A percentile compares a stretch with the other conserved stretches of the same genome.
phyloP scores from a whole-genome alignment of 2,888 invertebrate genomes.

The Heterodera filipjevi region DNA sequence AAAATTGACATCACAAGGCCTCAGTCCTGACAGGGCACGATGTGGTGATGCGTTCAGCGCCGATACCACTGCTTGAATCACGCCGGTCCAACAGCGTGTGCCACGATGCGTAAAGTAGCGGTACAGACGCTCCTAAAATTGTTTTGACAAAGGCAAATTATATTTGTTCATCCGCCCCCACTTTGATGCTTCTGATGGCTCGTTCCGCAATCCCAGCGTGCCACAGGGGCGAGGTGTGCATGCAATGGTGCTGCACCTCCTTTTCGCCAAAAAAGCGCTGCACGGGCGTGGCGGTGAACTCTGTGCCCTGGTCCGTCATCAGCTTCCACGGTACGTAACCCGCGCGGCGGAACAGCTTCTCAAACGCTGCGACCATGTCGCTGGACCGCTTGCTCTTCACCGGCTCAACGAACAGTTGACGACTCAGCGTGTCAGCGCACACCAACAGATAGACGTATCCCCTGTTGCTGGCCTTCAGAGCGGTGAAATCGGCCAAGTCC shows the following conservation, averaged over 20 bases:
- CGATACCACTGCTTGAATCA: constrained; percentile 16
- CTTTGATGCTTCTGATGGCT: constrained; percentile 28
- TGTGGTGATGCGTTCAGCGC: constrained; percentile 26
- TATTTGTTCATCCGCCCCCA: background rate
- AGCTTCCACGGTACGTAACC: constrained; percentile 21
- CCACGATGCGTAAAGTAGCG: constrained; percentile 31
- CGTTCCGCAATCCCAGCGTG: constrained; percentile 32
- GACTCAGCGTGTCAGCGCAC: constrained; percentile 25
- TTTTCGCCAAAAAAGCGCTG: constrained; percentile 19
- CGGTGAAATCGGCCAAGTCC: constrained; percentile 17
- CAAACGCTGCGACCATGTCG: constrained; percentile 25
- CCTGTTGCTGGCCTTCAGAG: background rate
- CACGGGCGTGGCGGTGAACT: constrained; percentile 21
- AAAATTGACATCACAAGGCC: constrained; percentile 12
- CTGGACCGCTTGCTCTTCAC: constrained; percentile 20
- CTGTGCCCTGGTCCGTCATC: constrained; percentile 26
- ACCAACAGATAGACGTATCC: constrained; percentile 29
- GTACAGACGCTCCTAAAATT: constrained; percentile 30
- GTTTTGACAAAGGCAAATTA: background rate
- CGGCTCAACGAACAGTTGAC: constrained; percentile 25
- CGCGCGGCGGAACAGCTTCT: background rate
- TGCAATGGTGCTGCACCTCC: constrained; percentile 11
- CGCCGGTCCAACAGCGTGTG: constrained; percentile 26
- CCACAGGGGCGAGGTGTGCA: constrained; percentile 20
- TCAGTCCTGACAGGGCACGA: constrained; percentile 1